Conservation (phyloP, 2,113 vertebrate species). For the Microcebus ravelobensis region DNA sequence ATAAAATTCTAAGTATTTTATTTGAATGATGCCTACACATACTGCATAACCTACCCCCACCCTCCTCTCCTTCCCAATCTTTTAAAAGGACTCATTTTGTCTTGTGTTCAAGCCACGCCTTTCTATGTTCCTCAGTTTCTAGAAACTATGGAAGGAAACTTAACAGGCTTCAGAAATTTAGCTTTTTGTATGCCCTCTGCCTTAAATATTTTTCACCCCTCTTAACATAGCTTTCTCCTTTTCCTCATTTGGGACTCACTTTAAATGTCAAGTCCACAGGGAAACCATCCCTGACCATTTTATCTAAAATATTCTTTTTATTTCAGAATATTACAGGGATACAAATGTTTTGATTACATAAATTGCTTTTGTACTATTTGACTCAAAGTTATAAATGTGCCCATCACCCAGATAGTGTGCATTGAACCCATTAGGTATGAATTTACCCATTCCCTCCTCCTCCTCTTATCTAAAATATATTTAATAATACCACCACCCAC, state of each 20-base stretch:
- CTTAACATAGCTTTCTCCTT: not conserved
- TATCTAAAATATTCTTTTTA: not conserved
- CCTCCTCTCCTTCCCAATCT: not conserved
- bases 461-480: not conserved
- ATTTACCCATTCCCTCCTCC: too few relatives aligned
- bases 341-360: too few relatives aligned
- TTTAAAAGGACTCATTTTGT: not conserved
- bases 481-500: too few relatives aligned
- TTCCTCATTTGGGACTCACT: not conserved
- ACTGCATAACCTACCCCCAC: not conserved
- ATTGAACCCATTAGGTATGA: too few relatives aligned
- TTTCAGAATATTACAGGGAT: too few relatives aligned
- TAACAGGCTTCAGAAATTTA: not conserved
- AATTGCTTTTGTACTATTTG: too few relatives aligned
- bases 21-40: not conserved
- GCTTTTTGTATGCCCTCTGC: not conserved
- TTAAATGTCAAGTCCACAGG: not conserved
- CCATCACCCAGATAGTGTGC: too few relatives aligned
- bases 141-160: fast-evolving
- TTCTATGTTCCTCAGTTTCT: not conserved
- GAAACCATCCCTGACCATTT: not conserved
- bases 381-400: too few relatives aligned
- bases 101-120: not conserved
- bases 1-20: not conserved
- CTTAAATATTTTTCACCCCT: not conserved